Conservation (phyloP, 1,140 invertebrate genomes). For the Asbolus verrucosus region DNA sequence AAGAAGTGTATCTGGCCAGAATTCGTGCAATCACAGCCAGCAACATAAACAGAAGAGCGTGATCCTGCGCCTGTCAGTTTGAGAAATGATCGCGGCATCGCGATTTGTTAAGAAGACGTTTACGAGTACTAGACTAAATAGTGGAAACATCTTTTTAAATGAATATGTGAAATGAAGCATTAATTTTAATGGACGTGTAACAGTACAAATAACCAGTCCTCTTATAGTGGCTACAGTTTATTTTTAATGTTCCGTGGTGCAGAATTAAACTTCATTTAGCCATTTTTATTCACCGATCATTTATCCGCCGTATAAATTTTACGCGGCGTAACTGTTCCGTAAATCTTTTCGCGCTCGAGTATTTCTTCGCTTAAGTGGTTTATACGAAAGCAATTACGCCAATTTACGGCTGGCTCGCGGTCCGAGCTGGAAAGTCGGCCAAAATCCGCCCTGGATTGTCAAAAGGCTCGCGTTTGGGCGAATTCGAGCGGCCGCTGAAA, state of each 20-base stretch:
- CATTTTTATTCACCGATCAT: no score
- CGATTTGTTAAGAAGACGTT: conserved; percentile 46
- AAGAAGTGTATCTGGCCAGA: conserved; percentile 46
- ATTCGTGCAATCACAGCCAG: conserved; percentile 50
- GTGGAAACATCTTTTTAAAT: conserved; percentile 19
- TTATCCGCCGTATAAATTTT: no score
- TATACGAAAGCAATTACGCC: conserved; percentile 54
- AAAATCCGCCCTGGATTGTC: not conserved
- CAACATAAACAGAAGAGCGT: conserved; percentile 50
- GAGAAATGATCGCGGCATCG: conserved; percentile 45
- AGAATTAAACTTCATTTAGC: conserved; percentile 29
- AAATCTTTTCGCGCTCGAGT: conserved; percentile 52
- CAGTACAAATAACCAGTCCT: conserved; percentile 5
- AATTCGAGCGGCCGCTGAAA: not conserved
- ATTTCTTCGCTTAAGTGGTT: conserved; percentile 51
- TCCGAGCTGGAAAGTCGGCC: conserved; percentile 36
- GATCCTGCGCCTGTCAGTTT: conserved; percentile 46
- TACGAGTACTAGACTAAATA: conserved; percentile 35
- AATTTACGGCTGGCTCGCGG: conserved; percentile 54
- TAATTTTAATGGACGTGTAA: conserved; percentile 14
- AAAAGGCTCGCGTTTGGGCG: not conserved
- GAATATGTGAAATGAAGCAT: conserved; percentile 25
- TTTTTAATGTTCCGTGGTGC: conserved; percentile 23
- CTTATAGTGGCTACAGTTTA: not conserved
- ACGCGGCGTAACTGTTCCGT: conserved; percentile 27